A percentile compares a stretch with the other conserved stretches of the same genome.
phyloP scores from a whole-genome alignment of 53 echinoderm and acorn worm species.

The Actinopyga echinites region DNA sequence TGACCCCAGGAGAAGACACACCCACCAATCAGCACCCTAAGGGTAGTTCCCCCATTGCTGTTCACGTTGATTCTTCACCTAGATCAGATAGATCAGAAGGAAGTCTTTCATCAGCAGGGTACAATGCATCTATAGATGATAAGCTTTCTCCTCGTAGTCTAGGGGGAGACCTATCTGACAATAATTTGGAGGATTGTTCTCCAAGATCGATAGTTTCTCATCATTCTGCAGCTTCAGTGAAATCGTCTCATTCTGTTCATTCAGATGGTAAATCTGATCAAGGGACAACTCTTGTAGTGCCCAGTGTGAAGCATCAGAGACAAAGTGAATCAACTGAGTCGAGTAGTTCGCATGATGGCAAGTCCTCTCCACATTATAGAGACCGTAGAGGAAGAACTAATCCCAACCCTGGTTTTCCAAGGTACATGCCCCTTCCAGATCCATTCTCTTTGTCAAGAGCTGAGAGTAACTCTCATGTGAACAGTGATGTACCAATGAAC shows the following conservation, averaged over 20 bases:
- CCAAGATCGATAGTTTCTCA: constrained; percentile 16
- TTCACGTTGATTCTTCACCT: constrained; percentile 33
- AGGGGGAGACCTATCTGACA: neutral
- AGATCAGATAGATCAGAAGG: constrained; percentile 33
- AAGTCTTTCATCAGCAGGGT: neutral
- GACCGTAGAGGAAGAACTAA: neutral
- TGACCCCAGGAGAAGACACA: neutral
- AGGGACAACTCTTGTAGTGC: neutral
- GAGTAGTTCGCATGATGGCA: neutral
- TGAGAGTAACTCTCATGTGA: constrained; percentile 23
- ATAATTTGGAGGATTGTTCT: neutral
- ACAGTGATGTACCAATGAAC: constrained; percentile 20
- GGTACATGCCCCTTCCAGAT: constrained; percentile 38
- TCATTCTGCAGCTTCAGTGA: neutral
- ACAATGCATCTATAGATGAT: neutral
- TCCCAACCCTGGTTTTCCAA: constrained; percentile 3
- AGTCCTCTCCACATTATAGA: neutral
- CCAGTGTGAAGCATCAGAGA: constrained; percentile 1
- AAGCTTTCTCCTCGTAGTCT: neutral
- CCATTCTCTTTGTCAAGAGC: constrained; percentile 18
- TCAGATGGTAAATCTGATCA: neutral
- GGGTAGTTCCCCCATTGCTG: neutral
- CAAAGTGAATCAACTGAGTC: neutral
- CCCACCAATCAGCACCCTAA: neutral
- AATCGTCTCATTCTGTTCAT: neutral